A percentile compares a stretch with the other conserved stretches of the same genome.
These are phyloP conservation scores for Simalia tracyae DNA, from an alignment of 2,797 vertebrate species.

Conservation along the genomic window DNA sequence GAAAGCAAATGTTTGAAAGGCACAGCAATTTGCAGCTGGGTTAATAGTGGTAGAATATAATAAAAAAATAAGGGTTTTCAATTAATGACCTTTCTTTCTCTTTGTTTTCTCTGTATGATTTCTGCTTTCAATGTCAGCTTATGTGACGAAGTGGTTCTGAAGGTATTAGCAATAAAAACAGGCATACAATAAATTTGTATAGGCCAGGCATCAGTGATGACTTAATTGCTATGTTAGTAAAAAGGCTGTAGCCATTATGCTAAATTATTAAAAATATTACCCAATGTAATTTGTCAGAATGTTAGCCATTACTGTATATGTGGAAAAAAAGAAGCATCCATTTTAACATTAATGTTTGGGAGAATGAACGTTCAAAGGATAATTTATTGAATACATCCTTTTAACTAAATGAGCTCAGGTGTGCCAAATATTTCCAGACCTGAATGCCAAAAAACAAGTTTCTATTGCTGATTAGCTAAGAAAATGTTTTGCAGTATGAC, in stretches of 20 bases:
- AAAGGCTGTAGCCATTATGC: slow-evolving; percentile 67
- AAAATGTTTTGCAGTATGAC: slow-evolving; percentile 15
- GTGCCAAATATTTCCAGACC: slow-evolving; percentile 6
- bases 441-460: background rate
- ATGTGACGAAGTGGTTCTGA: slow-evolving; percentile 57
- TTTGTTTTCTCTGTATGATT: slow-evolving; percentile 57
- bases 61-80: slow-evolving; percentile 55
- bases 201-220: slow-evolving; percentile 63
- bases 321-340: slow-evolving; percentile 46
- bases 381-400: slow-evolving; percentile 50
- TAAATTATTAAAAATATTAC: slow-evolving; percentile 75
- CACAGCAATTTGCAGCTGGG: slow-evolving; percentile 57
- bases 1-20: slow-evolving; percentile 48
- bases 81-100: slow-evolving; percentile 62
- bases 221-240: slow-evolving; percentile 72
- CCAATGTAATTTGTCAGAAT: slow-evolving; percentile 65
- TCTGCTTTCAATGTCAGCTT: slow-evolving; percentile 64
- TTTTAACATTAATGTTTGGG: slow-evolving; percentile 56
- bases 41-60: slow-evolving; percentile 56
- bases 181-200: slow-evolving; percentile 62
- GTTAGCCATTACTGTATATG: slow-evolving; percentile 55
- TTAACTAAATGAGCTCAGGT: slow-evolving; percentile 35
- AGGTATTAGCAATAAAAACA: slow-evolving; percentile 63
- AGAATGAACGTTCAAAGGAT: slow-evolving; percentile 49
- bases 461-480: background rate